A percentile compares a stretch with the other conserved stretches of the same genome.
These are phyloP conservation scores for Siniperca obscura DNA, from an alignment of 2,797 vertebrate species.

Conservation along the genomic window DNA sequence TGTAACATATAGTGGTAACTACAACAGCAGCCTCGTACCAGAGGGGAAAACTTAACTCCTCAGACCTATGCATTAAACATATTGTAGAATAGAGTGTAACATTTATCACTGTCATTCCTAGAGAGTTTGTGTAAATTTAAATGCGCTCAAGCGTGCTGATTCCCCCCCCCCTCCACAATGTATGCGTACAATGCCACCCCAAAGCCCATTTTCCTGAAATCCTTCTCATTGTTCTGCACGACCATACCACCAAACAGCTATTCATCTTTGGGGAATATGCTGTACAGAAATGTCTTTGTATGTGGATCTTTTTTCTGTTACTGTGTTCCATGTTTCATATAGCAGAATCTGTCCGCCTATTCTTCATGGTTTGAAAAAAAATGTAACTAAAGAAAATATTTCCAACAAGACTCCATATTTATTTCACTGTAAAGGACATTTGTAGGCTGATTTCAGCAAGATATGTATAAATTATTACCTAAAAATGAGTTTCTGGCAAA, in stretches of 20 bases:
- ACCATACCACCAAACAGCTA: conserved; percentile 85
- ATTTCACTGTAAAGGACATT: conserved; percentile 54
- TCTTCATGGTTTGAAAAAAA: conserved; percentile 62
- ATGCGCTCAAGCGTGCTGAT: conserved; percentile 98
- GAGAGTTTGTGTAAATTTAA: conserved; percentile 99
- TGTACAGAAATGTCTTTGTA: conserved; percentile 86
- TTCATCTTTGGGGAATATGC: conserved; percentile 87
- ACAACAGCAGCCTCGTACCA: conserved; percentile 85
- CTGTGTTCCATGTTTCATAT: conserved; percentile 65
- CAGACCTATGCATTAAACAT: conserved; percentile 99
- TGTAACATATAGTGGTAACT: conserved; percentile 88
- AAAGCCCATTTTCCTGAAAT: conserved; percentile 88
- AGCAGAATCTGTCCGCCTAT: conserved; percentile 58
- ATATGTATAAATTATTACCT: conserved; percentile 52
- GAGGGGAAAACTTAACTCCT: conserved; percentile 90
- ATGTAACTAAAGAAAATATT: conserved; percentile 53
- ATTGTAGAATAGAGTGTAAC: conserved; percentile 99
- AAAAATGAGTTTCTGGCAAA: conserved; percentile 46
- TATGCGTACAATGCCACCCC: conserved; percentile 85
- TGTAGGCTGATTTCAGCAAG: conserved; percentile 52
- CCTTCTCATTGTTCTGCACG: conserved; percentile 86
- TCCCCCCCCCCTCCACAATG: conserved; percentile 73
- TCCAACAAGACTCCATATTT: conserved; percentile 54
- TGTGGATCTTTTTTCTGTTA: conserved; percentile 67
- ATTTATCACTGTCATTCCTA: conserved; percentile 99